These are phyloP conservation scores for Peromyscus aztecus DNA, from an alignment of 2,797 vertebrate species.

Conservation along the genomic window DNA sequence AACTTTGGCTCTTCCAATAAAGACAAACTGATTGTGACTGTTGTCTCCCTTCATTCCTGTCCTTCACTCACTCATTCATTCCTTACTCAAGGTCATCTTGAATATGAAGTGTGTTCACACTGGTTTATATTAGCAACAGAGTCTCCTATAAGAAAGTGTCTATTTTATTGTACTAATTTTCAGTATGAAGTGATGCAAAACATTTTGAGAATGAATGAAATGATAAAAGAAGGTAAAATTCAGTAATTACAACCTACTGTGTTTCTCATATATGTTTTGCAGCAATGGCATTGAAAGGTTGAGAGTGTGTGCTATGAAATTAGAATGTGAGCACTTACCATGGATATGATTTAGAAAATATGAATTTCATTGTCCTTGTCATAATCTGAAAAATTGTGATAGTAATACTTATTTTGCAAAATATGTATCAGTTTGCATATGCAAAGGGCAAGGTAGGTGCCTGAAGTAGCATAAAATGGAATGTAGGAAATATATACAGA, in stretches of 20 bases:
- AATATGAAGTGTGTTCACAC: background rate
- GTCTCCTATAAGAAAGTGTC: background rate
- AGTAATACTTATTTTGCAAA: slow-evolving; percentile 23
- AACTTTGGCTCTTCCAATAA: background rate
- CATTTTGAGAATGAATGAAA: background rate
- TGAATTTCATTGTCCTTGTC: background rate
- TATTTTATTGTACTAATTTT: slow-evolving; percentile 1
- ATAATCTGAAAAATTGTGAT: slow-evolving; percentile 37
- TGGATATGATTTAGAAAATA: background rate
- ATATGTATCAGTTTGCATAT: background rate
- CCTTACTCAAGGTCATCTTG: background rate
- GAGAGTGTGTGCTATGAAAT: background rate
- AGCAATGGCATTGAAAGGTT: background rate
- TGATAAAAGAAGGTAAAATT: background rate
- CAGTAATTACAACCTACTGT: background rate
- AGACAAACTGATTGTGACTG: background rate
- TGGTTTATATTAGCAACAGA: background rate
- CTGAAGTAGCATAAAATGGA: background rate
- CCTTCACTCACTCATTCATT: background rate
- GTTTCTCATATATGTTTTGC: background rate
- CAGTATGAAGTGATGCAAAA: background rate
- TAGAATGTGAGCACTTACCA: background rate
- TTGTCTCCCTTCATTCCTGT: background rate
- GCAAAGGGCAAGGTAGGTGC: background rate
- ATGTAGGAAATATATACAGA: background rate